Evolutionary conservation across 2,888 invertebrate genomes (phyloP), one percentile per base, ranked within the genome.

Genomic region (Zeuzera pyrina): DNA sequence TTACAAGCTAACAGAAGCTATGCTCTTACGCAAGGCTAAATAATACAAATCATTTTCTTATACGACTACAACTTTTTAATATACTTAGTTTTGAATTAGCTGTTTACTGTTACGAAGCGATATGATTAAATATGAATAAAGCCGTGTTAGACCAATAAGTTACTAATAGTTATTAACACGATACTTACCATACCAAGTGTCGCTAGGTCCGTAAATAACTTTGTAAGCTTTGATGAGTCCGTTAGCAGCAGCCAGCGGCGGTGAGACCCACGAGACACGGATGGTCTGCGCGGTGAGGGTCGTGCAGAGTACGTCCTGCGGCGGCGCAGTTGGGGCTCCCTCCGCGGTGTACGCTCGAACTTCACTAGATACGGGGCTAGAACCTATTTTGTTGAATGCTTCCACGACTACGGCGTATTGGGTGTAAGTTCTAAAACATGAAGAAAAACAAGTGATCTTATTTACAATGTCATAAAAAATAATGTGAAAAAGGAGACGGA

Each of bases 181-280:
- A 23, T 62, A 89, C 91, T 87, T 79, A 93, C 93, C 95, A 85
- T 94, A 94, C 95, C 95, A 95, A 42, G 91, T 89, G 43, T 94
- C 93, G 48, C 93, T 93, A 24, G 95, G 94, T 47, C 95, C 94
- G 58, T 95, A 95, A 36, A 95, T 89, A 36, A 95, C 94, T 76
- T 97, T 96, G 84, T 97, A 98, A 8, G 97, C 97, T 67, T 96
- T 95, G 57, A 97, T 95, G 23, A 97, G 91, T 44, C 97, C 97
- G 65, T 97, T 96, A 26, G 97, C 95, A 19, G 95, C 91, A 39
- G 91, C 92, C 2, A 95, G 86, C 22, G 97, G 95, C 1, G 97
- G 97, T 0, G 96, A 95, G 0, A 93, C 91, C 97, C 97, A 98
- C 12, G 94, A 92, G 2, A 97, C 94, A 35, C 95, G 88, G 55